A percentile compares a stretch with the other conserved stretches of the same genome.
These are phyloP conservation scores for Ariopsis seemanni DNA, from an alignment of 2,113 vertebrate species.

Conservation along the genomic window DNA sequence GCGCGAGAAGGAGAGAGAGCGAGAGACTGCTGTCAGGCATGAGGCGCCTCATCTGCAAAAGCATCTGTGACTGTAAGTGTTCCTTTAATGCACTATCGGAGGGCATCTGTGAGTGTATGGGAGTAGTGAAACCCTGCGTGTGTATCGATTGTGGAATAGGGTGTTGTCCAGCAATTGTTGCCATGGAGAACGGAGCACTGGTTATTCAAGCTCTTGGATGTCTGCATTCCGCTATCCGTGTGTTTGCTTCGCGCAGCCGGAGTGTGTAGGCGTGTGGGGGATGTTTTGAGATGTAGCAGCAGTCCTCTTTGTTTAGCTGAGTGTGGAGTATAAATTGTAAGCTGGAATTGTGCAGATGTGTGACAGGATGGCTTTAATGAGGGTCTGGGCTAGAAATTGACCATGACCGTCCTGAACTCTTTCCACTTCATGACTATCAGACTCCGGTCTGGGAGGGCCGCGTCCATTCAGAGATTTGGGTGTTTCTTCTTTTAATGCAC, in stretches of 20 bases:
- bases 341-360: background rate
- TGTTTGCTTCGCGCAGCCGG: constrained; percentile 38
- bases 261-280: constrained; percentile 41
- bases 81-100: constrained; percentile 46
- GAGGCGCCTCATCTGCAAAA: constrained; percentile 97
- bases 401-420: background rate
- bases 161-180: constrained; percentile 22
- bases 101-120: constrained; percentile 24
- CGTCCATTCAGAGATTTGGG: background rate
- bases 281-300: constrained; percentile 12
- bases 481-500: background rate
- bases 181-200: constrained; percentile 16
- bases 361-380: background rate
- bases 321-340: constrained; percentile 1
- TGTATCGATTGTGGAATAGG: constrained; percentile 8
- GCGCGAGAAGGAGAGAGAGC: constrained; percentile 70
- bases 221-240: constrained; percentile 36
- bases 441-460: too few relatives aligned
- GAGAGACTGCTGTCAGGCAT: constrained; percentile 80
- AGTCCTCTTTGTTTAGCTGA: constrained; percentile 36
- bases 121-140: constrained; percentile 15
- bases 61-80: constrained; percentile 99
- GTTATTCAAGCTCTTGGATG: constrained; percentile 18
- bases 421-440: background rate
- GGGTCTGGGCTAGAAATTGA: background rate